Conservation (phyloP, 2,797 vertebrate species). For the Pantherophis alleghaniensis region DNA sequence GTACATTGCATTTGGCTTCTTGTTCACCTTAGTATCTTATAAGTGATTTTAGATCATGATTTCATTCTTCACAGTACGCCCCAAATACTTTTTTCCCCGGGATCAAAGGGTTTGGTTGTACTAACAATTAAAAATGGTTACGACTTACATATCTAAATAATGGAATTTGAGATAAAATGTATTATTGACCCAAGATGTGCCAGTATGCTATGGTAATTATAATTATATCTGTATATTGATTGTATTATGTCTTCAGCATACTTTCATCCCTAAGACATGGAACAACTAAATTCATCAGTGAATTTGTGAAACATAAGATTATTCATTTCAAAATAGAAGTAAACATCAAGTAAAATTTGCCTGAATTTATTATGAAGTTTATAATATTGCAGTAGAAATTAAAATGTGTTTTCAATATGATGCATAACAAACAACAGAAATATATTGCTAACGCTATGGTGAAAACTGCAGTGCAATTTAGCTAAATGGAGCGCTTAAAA, state of each 20-base stretch:
- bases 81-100: conserved; percentile 16
- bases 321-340: background rate
- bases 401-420: background rate
- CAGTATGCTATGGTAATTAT: conserved; percentile 16
- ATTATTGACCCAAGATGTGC: background rate
- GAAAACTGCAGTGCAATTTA: background rate
- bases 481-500: conserved; percentile 10
- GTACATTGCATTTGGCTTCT: background rate
- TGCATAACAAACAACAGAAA: background rate
- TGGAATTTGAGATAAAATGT: conserved; percentile 28
- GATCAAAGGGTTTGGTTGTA: background rate
- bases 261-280: background rate
- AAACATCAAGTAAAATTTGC: background rate
- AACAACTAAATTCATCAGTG: background rate
- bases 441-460: background rate
- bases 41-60: conserved; percentile 42
- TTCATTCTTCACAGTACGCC: conserved; percentile 21
- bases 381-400: background rate
- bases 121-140: background rate
- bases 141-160: conserved; percentile 27
- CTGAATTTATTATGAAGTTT: conserved; percentile 9
- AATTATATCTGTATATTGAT: conserved; percentile 8
- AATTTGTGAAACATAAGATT: conserved; percentile 12
- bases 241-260: conserved; percentile 15
- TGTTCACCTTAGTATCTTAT: background rate